These are phyloP conservation scores for Gorsachius goisagi DNA, from an alignment of 2,113 vertebrate genomes.

Conservation along the genomic window DNA sequence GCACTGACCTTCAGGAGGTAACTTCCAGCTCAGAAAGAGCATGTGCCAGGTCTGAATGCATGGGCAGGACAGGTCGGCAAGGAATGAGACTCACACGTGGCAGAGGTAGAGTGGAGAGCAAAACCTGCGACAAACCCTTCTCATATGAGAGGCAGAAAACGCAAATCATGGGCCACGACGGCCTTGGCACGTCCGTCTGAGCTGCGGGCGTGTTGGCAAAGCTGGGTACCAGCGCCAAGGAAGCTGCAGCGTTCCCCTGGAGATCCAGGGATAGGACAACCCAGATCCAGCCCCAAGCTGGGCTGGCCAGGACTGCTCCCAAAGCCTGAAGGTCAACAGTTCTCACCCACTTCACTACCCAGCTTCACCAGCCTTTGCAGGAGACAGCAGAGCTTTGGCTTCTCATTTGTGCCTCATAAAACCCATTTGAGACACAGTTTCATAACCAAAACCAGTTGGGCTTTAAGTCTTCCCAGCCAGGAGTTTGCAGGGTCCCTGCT, in stretches of 20 bases:
- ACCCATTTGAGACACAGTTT: neutral
- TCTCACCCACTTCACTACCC: neutral
- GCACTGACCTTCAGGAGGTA: neutral
- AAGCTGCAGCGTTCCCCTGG: neutral
- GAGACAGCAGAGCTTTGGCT: neutral
- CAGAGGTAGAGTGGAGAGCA: neutral
- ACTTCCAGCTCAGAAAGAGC: neutral
- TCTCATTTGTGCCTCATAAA: neutral
- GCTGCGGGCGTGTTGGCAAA: neutral
- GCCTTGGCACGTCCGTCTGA: neutral
- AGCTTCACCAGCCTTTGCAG: neutral
- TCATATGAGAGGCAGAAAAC: neutral
- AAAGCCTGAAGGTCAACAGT: neutral
- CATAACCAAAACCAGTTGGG: neutral
- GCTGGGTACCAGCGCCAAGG: neutral
- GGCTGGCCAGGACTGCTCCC: neutral
- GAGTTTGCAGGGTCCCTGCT: neutral
- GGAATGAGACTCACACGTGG: neutral
- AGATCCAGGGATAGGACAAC: neutral
- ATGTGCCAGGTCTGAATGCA: neutral
- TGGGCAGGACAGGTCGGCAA: neutral
- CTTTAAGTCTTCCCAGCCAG: neutral
- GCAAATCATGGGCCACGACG: neutral
- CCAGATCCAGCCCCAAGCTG: accelerated
- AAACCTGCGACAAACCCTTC: neutral